phyloP scores from a whole-genome alignment of 2,113 vertebrate genomes.

The Ahaetulla prasina region DNA sequence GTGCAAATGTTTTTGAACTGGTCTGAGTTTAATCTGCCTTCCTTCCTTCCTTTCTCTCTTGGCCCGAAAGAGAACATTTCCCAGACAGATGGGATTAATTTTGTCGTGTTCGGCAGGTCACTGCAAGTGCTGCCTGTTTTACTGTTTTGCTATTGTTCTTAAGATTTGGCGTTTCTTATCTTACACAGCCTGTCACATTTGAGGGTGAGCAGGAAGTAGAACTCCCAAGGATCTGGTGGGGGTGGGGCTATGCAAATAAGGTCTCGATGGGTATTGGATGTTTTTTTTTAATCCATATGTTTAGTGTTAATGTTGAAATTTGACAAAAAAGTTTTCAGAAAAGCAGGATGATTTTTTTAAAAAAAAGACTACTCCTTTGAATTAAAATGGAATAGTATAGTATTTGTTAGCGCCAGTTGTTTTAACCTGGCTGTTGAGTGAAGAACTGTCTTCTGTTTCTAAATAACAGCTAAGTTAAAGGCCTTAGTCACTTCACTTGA shows the following conservation, averaged over 20 bases:
- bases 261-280: not conserved
- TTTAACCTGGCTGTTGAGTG: not conserved
- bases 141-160: not conserved
- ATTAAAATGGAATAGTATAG: not conserved
- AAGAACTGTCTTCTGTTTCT: not conserved
- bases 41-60: not conserved
- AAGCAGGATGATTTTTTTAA: not conserved
- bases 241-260: not conserved
- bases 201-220: not conserved
- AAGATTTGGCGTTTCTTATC: not conserved
- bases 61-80: not conserved
- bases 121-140: not conserved
- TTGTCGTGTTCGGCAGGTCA: not conserved
- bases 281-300: not conserved
- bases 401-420: not conserved
- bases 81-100: not conserved
- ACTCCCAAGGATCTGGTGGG: not conserved
- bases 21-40: not conserved
- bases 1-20: not conserved
- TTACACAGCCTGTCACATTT: not conserved
- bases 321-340: not conserved
- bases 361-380: not conserved
- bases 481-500: not conserved
- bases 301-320: not conserved
- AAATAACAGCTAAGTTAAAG: not conserved